Conservation (phyloP, 2,113 vertebrate genomes). For the Perccottus glenii region DNA sequence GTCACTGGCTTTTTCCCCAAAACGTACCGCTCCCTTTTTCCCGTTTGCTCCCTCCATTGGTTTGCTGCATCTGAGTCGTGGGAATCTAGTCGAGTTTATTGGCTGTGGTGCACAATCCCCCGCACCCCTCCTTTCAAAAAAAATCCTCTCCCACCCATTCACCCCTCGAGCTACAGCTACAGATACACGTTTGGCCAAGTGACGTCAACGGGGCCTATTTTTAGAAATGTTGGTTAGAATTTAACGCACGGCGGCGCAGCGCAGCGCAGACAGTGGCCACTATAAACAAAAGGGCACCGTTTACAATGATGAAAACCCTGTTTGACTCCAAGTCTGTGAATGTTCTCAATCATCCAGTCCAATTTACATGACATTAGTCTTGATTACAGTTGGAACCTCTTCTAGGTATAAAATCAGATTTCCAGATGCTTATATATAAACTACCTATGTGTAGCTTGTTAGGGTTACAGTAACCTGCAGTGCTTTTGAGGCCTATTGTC, state of each 20-base stretch:
- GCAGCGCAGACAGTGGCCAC: conserved; percentile 41
- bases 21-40: conserved; percentile 44
- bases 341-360: not conserved
- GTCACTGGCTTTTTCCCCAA: conserved; percentile 60
- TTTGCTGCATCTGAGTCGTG: conserved; percentile 38
- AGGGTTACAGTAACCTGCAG: too few relatives aligned
- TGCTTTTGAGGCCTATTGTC: too few relatives aligned
- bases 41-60: conserved; percentile 49
- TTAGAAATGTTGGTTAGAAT: conserved; percentile 77
- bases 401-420: too few relatives aligned
- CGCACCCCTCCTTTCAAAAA: not conserved
- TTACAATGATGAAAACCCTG: conserved; percentile 23
- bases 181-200: conserved; percentile 72
- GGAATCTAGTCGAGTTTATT: conserved; percentile 58
- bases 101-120: conserved; percentile 51
- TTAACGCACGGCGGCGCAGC: conserved; percentile 59
- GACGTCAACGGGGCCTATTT: conserved; percentile 73
- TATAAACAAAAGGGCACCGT: conserved; percentile 11
- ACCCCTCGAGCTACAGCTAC: conserved; percentile 21
- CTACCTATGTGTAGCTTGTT: too few relatives aligned
- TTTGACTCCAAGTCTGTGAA: not conserved
- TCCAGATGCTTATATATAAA: too few relatives aligned
- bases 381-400: too few relatives aligned
- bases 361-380: too few relatives aligned
- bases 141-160: conserved; percentile 15